Conservation (phyloP, 2,888 invertebrate species). For the Trachelus iudaicus region DNA sequence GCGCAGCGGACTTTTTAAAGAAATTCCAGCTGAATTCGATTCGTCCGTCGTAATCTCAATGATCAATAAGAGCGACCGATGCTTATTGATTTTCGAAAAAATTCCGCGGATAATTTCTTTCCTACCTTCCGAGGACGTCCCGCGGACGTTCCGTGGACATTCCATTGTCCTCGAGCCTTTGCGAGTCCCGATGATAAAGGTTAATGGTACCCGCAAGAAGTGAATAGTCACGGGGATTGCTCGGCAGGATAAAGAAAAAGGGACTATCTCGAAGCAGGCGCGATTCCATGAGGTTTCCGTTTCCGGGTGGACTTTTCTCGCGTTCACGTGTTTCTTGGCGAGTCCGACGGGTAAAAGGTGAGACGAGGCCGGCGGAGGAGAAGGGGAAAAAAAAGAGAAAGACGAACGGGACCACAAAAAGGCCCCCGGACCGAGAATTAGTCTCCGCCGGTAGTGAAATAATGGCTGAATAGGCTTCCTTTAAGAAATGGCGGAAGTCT, state of each 20-base stretch:
- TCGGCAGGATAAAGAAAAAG: neutral
- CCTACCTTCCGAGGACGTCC: neutral
- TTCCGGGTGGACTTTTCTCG: neutral
- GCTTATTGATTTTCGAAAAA: too few relatives aligned
- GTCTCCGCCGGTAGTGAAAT: conserved; percentile 47
- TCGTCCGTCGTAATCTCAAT: too few relatives aligned
- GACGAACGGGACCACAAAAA: conserved; percentile 14
- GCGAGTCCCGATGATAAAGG: neutral
- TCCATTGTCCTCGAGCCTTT: neutral
- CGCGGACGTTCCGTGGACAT: neutral
- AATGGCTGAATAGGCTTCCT: conserved; percentile 56
- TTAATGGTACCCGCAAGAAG: neutral
- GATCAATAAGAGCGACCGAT: too few relatives aligned
- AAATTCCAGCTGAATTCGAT: too few relatives aligned
- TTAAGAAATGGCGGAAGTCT: conserved; percentile 59
- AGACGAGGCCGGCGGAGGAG: neutral
- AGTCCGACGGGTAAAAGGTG: neutral
- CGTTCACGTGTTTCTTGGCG: neutral
- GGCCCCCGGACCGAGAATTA: conserved; percentile 26
- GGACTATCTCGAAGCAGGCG: neutral
- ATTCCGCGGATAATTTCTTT: too few relatives aligned
- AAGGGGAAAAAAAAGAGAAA: conserved; percentile 12
- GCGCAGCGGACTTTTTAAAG: too few relatives aligned
- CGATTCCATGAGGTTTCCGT: neutral
- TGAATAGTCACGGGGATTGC: neutral